Percentiles rank a stretch among this genome's conserved stretches.
Conservation (phyloP, 35 echinoderm and acorn worm species). For the Stichopus chloronotus region DNA sequence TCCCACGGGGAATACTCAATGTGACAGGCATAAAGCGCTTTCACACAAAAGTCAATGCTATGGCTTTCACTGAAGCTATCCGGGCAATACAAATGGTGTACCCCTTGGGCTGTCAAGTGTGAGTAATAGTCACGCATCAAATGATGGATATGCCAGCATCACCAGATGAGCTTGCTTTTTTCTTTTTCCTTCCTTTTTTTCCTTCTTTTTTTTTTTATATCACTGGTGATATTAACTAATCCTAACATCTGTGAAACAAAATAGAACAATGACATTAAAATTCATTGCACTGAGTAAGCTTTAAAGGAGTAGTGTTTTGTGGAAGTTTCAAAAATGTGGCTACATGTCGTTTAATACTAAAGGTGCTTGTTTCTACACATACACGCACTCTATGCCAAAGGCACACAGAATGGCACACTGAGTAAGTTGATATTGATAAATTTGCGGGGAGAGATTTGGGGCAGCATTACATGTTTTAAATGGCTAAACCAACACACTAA, state of each 20-base stretch:
- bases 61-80: not conserved
- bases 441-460: too few species aligned
- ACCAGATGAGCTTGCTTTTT: not conserved
- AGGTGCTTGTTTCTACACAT: too few species aligned
- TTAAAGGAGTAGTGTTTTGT: too few species aligned
- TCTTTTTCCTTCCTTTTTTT: too few species aligned
- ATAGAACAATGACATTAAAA: not conserved
- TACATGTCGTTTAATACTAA: too few species aligned
- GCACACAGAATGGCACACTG: too few species aligned
- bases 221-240: slow-evolving; percentile 1
- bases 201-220: not conserved
- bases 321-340: too few species aligned
- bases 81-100: not conserved
- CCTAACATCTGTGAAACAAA: slow-evolving; percentile 19
- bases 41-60: not conserved
- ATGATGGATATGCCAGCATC: slow-evolving; percentile 4
- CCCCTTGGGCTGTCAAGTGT: slow-evolving; percentile 43
- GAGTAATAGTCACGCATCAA: slow-evolving; percentile 13
- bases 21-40: not conserved
- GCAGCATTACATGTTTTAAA: too few species aligned
- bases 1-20: slow-evolving; percentile 8
- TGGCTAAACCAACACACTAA: too few species aligned
- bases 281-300: not conserved
- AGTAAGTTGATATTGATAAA: too few species aligned
- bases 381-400: too few species aligned